Conservation (phyloP, 2,797 vertebrate species). For the Prionace glauca region DNA sequence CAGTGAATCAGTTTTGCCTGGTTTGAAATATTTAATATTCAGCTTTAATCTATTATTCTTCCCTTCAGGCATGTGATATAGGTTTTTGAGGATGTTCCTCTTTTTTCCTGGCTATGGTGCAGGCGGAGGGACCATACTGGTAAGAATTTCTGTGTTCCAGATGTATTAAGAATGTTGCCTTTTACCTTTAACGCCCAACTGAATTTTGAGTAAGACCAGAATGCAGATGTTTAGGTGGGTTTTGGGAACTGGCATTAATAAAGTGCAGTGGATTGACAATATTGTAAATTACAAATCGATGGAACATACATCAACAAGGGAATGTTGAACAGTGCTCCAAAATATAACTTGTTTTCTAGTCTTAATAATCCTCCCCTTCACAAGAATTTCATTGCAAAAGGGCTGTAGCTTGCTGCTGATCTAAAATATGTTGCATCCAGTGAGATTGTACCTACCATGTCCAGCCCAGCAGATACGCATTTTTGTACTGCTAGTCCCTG, state of each 20-base stretch:
- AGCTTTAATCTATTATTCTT: constrained; percentile 24
- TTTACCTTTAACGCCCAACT: background rate
- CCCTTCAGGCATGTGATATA: constrained; percentile 10
- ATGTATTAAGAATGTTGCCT: background rate
- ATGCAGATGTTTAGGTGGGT: background rate
- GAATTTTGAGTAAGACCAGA: constrained; percentile 5
- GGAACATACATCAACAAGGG: background rate
- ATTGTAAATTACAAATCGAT: background rate
- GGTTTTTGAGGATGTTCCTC: constrained; percentile 23
- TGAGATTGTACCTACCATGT: background rate
- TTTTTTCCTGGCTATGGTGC: constrained; percentile 26
- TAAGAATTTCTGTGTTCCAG: constrained; percentile 10
- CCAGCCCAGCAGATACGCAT: background rate
- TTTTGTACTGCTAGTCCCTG: background rate
- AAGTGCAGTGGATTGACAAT: background rate
- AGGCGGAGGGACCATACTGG: background rate
- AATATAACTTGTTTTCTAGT: background rate
- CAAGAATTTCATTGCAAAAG: background rate
- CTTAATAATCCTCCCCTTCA: background rate
- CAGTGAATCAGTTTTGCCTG: background rate
- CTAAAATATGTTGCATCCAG: background rate
- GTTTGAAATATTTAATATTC: constrained; percentile 19
- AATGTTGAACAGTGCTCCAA: background rate
- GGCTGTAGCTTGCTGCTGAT: background rate
- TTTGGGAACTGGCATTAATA: background rate